Evolutionary conservation across 1,140 invertebrate genomes (phyloP), one percentile per base, ranked within the genome.

Genomic region (Hermatobates lingyangjiaoensis): DNA sequence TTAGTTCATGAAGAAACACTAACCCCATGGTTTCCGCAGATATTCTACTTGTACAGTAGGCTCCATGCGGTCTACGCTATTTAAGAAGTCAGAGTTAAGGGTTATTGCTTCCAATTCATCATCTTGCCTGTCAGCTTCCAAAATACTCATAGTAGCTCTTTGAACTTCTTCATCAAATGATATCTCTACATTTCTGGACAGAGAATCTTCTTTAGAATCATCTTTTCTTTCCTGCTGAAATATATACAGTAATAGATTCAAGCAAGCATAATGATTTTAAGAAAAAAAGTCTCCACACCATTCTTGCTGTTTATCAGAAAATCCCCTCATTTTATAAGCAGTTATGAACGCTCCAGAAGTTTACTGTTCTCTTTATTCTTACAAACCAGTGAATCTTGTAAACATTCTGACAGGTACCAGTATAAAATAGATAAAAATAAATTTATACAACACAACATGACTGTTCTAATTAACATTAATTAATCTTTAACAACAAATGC

Each of bases 171-270:
- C 39, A 20, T 42, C 39, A 42, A 42, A 4, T 42, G 18, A 42
- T 10, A 20, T 5, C 5, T 42, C 39, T 42, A 20, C 14, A 10
- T 42, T 42, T 42, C 21, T 42, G 7, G 14, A 18, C 4, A 20
- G 21, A 20, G 14, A 42, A 7, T 18, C 18, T 42, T 14, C 7
- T 20, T 42, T 42, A 10, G 39, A 20, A 7, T 5, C 18, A 18
- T 18, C 46, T 28, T 51, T 55, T 12, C 30, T 23, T 34, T 42
- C 45, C 34, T 47, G 44, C 51, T 52, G 25, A 45, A 51, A 52
- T 26, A 27, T 21, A 47, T 10, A 23, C 12, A 49, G 45, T n/a
- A 51, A 44, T 10, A 7, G 18, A 42, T 42, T 14, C 5, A 42
- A 10, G 21, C 39, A 42, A 42, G n/a, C 7, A 34, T 10, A 34